Evolutionary conservation across 1,140 invertebrate species (phyloP).

Genomic region (Paramacrobiotus metropolitanus): DNA sequence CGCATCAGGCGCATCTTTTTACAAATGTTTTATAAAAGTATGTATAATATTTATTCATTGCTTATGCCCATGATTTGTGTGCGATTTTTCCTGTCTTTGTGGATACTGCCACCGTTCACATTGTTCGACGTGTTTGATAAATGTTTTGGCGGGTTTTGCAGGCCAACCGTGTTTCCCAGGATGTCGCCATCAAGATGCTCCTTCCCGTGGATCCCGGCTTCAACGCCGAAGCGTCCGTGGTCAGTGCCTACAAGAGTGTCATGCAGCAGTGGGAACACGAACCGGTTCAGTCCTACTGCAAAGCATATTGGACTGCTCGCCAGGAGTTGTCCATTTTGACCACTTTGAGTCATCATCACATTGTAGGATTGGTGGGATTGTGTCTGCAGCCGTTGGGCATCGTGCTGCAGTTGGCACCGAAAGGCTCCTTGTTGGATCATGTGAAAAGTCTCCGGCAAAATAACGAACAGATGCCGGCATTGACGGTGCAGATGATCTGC

Average conservation of each 20-base stretch:
- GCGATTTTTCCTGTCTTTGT: slow-evolving; percentile 12
- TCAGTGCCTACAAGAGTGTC: slow-evolving; percentile 46
- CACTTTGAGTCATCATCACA: slow-evolving; percentile 61
- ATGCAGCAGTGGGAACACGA: slow-evolving; percentile 73
- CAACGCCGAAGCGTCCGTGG: slow-evolving; percentile 41
- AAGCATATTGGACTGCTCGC: slow-evolving; percentile 76
- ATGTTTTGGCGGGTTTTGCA: too few species aligned
- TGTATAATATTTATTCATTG: too few species aligned
- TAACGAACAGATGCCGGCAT: slow-evolving; percentile 50
- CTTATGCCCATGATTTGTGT: too few species aligned
- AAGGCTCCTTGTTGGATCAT: slow-evolving; percentile 58
- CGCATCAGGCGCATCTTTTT: too few species aligned
- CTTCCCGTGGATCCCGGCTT: slow-evolving; percentile 70
- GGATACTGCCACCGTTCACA: too few species aligned
- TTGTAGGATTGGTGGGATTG: slow-evolving; percentile 50
- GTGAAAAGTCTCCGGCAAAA: slow-evolving; percentile 55
- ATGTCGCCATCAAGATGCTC: slow-evolving; percentile 83
- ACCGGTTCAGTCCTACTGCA: slow-evolving; percentile 64
- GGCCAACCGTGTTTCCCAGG: slow-evolving; percentile 16
- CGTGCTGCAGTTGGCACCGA: slow-evolving; percentile 66
- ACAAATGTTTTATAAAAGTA: too few species aligned
- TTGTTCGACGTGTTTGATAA: too few species aligned
- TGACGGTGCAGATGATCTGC: slow-evolving; percentile 48
- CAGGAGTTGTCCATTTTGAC: slow-evolving; percentile 76
- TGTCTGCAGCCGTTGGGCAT: slow-evolving; percentile 67